phyloP scores from a whole-genome alignment of 1,140 invertebrate species.

The Cotesia chilonis region DNA sequence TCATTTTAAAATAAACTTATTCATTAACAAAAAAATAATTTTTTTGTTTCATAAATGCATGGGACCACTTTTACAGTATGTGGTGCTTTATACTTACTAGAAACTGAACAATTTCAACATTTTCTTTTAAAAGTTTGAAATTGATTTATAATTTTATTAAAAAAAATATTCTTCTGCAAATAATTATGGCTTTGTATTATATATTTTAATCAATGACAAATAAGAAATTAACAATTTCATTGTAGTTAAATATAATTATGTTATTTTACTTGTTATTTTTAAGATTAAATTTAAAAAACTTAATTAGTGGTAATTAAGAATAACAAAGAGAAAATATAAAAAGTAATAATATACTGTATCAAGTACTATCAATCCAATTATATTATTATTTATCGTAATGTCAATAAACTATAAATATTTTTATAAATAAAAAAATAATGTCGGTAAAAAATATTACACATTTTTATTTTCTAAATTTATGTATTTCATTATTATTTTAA shows the following conservation, averaged over 20 bases:
- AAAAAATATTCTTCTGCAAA: not conserved
- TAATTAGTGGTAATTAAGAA: too few relatives aligned
- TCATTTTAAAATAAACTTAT: not conserved
- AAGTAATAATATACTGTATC: too few relatives aligned
- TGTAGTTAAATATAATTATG: not conserved
- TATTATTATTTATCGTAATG: too few relatives aligned
- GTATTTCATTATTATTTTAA: too few relatives aligned
- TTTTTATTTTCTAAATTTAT: too few relatives aligned
- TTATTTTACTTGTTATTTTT: not conserved
- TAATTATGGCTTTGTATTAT: constrained; percentile 11
- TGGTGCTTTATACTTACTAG: not conserved
- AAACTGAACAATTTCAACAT: not conserved
- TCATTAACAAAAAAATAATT: not conserved
- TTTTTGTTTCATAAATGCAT: not conserved
- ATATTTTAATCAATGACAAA: not conserved
- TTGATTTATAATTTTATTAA: too few relatives aligned
- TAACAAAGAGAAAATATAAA: too few relatives aligned
- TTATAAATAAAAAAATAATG: too few relatives aligned
- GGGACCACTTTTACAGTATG: not conserved
- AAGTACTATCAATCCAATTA: too few relatives aligned
- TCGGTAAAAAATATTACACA: too few relatives aligned
- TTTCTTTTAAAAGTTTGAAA: not conserved
- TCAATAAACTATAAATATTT: too few relatives aligned
- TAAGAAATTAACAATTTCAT: not conserved
- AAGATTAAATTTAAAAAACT: too few relatives aligned